Evolutionary conservation across 2,888 invertebrate genomes (phyloP).

Genomic region (Cremastobaeus sp.): DNA sequence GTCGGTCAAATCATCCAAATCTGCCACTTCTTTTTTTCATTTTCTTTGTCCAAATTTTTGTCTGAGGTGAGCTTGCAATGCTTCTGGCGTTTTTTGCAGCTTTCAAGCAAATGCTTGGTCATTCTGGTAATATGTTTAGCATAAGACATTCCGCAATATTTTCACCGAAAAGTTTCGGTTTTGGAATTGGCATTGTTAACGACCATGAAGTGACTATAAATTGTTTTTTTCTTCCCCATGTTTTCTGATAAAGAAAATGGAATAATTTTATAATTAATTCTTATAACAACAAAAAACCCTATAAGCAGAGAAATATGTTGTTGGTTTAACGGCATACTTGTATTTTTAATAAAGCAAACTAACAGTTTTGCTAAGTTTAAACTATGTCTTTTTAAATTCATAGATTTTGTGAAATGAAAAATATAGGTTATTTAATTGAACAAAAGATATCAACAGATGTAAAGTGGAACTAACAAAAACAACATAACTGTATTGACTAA

Average conservation of each 20-base stretch:
- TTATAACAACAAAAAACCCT: too few relatives aligned
- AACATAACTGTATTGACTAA: too few relatives aligned
- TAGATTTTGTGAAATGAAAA: too few relatives aligned
- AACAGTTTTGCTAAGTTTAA: too few relatives aligned
- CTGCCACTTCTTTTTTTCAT: background rate
- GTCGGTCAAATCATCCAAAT: background rate
- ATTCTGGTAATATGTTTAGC: constrained; percentile 15
- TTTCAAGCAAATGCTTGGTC: background rate
- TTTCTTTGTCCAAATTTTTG: background rate
- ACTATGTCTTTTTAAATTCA: too few relatives aligned
- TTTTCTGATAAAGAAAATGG: background rate
- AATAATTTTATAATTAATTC: too few relatives aligned
- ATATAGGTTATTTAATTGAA: too few relatives aligned
- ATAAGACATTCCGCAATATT: constrained; percentile 7
- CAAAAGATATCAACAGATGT: too few relatives aligned
- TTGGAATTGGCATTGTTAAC: background rate
- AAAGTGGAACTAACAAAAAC: too few relatives aligned
- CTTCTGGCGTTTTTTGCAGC: background rate
- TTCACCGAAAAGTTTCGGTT: background rate
- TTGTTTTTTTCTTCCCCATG: background rate
- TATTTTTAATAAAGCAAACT: too few relatives aligned
- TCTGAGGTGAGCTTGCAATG: background rate
- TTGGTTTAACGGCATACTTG: too few relatives aligned
- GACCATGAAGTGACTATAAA: background rate
- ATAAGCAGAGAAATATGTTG: too few relatives aligned